Evolutionary conservation across 2,888 invertebrate genomes (phyloP), one percentile per base, ranked within the genome.

Genomic region (Achlya flavicornis): DNA sequence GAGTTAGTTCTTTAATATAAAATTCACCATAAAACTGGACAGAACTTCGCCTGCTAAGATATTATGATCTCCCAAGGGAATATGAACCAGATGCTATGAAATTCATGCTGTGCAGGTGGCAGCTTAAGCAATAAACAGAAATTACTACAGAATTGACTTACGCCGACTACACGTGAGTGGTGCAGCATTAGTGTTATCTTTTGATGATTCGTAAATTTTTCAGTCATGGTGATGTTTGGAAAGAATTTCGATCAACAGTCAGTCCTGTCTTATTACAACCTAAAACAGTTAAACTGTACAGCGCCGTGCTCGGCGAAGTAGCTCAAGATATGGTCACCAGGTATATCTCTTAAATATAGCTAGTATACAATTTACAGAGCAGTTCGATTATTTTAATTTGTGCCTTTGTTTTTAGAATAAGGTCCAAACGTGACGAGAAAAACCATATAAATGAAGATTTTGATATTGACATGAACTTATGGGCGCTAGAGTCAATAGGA

Each of bases 201-300:
- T 26, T 26, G 26, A 26, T 26, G 26, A 26, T 35, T 35, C 35
- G 35, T 35, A 35, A 35, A 3, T 35, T 35, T 80, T 76, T 0
- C 82, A 97, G 97, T 5, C 96, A 97, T 77, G 97, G 97, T 0
- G 96, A 97, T 71, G 94, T 95, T 61, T 97, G 97, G 97, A 96
- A 96, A 84, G 91, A 95, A 67, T 95, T 97, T 70, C 94, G 97
- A 58, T 95, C 95, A 8, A 96, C 96, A 71, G 96, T 97, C 0
- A 97, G 97, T 79, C 96, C 96, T 70, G 95, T 96, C 14, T 95
- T 97, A 94, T 89, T 97, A 76, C 95, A 96, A 79, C 96, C 97
- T 0, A 95, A 95, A 75, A 95, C 95, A 0, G 96, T 97, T 0
- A 95, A 95, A 75, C 94, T 96, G 73, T 97, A 96, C 79, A 88